A percentile compares a stretch with the other conserved stretches of the same genome.
Conservation (phyloP, 2,888 invertebrate genomes). For the Rhorus exstirpatorius region DNA sequence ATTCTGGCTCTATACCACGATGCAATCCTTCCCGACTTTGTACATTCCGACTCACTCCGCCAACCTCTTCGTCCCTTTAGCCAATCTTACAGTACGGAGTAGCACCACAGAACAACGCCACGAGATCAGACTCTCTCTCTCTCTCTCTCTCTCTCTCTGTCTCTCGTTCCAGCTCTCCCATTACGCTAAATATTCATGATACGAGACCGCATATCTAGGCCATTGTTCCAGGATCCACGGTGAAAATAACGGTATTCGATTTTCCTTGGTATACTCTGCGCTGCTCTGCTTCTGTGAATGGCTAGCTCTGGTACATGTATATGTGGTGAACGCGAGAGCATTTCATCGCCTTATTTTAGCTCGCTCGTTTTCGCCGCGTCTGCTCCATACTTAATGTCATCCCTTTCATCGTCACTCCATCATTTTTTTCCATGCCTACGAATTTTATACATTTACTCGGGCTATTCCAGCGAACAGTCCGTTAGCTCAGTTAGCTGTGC, state of each 20-base stretch:
- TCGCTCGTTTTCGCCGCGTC: constrained; percentile 20
- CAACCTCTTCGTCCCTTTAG: constrained; percentile 7
- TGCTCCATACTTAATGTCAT: background rate
- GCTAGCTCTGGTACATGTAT: background rate
- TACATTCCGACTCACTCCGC: constrained; percentile 4
- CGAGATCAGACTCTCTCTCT: constrained; percentile 35
- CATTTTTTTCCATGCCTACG: constrained; percentile 22
- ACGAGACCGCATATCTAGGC: constrained; percentile 78
- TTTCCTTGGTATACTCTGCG: constrained; percentile 31
- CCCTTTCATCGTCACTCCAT: constrained; percentile 30
- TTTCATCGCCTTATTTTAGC: constrained; percentile 37
- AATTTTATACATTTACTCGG: background rate
- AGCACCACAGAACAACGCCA: constrained; percentile 17
- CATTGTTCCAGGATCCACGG: constrained; percentile 75
- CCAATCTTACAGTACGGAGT: constrained; percentile 1
- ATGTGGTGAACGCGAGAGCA: constrained; percentile 24
- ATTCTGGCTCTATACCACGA: constrained; percentile 11
- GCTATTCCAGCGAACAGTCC: background rate
- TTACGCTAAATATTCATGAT: constrained; percentile 80
- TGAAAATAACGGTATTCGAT: constrained; percentile 71
- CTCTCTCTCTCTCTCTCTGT: constrained; percentile 28
- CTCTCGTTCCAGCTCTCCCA: constrained; percentile 51
- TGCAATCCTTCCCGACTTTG: constrained; percentile 35
- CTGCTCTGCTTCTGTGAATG: constrained; percentile 15
- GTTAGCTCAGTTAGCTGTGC: no score